phyloP scores from a whole-genome alignment of 1,140 invertebrate genomes.

The Macrobrachium rosenbergii region DNA sequence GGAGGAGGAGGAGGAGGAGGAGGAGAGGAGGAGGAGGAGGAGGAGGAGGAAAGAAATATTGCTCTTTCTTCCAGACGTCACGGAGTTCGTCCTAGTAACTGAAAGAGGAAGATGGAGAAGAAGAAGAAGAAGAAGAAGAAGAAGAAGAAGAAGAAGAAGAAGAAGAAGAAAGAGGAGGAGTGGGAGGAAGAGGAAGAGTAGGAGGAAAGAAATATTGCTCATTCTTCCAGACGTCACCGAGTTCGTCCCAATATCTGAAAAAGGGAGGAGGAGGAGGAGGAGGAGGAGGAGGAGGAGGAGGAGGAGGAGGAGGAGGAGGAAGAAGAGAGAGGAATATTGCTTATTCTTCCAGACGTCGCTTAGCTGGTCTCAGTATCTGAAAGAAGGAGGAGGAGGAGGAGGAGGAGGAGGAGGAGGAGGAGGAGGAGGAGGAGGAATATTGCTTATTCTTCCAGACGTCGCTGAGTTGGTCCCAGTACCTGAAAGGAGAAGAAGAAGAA shows the following conservation, averaged over 20 bases:
- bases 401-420: conserved; percentile 22
- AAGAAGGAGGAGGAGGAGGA: not conserved
- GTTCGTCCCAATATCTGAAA: too few species aligned
- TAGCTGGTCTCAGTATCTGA: too few species aligned
- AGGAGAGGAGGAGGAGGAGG: not conserved
- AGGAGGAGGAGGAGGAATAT: conserved; percentile 17
- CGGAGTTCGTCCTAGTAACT: too few species aligned
- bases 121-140: not conserved
- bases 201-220: conserved; percentile 23
- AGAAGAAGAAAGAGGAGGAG: not conserved
- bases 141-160: not conserved
- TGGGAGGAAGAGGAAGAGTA: conserved; percentile 10
- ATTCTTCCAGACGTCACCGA: too few species aligned
- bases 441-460: not conserved
- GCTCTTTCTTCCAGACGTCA: too few species aligned
- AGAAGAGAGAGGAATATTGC: not conserved
- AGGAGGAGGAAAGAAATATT: not conserved
- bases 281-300: too few species aligned
- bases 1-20: not conserved
- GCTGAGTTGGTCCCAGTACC: too few species aligned
- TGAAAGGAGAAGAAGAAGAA: too few species aligned
- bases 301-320: too few species aligned
- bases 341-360: not conserved
- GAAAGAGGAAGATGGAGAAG: not conserved
- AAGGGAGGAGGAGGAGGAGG: too few species aligned